Evolutionary conservation across 2,888 invertebrate genomes (phyloP), one percentile per base, ranked within the genome.

Genomic region (Chromoteleia sp.): DNA sequence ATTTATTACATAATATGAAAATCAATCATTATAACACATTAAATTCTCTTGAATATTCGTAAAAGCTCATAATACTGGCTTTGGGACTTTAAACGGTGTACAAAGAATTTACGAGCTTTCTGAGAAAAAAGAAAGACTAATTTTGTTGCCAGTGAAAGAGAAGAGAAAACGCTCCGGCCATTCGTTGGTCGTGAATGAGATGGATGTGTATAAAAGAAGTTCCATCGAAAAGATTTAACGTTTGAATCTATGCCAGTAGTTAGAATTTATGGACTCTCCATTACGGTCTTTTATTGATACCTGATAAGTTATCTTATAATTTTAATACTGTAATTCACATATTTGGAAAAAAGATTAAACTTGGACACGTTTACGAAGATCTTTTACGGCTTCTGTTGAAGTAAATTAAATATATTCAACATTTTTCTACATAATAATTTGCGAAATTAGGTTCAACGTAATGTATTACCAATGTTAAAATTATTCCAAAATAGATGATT

Each of bases 201-300:
- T 70, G 41, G 56, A 70, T 45, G 54, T 56, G 54, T 43, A 56
- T 70, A 70, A 56, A 70, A 70, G 68, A 58, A 70, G 45, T 70
- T 70, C 21, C 21, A 12, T 29, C 29, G 56, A 29, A 25, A 33
- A 56, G 68, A 70, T 70, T 45, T 70, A 70, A 33, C 33, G 56
- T 33, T 56, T 56, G 54, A 70, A 36, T 19, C 29, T 48, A 30
- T 54, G 54, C 43, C 45, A 48, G n/a, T 33, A 29, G 25, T 4
- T 30, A 19, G 15, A 17, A 70, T 56, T 70, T 70, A 70, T 14
- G 45, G 21, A 70, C 45, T 58, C 21, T 58, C 39, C 25, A 33
- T 58, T 21, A 56, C n/a, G 19, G 19, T 17, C 56, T 19, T 17
- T 56, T 56, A 56, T 56, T 56, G 19, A 19, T 56, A 56, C 17